Evolutionary conservation across 2,888 invertebrate species (phyloP), one percentile per base, ranked within the genome.

Genomic region (Cartodere bifasciata): DNA sequence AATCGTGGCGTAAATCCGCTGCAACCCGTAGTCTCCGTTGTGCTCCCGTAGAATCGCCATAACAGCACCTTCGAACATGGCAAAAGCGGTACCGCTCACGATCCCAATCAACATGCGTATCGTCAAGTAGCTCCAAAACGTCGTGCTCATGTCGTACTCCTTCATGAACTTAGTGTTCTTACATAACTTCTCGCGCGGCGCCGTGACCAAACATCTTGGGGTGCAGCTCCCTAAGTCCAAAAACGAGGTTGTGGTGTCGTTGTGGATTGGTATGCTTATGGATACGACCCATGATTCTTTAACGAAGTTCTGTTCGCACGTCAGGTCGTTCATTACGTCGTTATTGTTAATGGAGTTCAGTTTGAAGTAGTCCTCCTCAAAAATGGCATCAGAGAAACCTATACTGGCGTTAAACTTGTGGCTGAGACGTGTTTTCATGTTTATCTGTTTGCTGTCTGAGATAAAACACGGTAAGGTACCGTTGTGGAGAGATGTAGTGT

Each of bases 1-100:
- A 37, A 82, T 67, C 36, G 75, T 76, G 20, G 79, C 81, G 50
- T 79, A 82, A 33, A 81, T 72, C 34, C 79, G 63, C 58, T 82
- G 82, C 38, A 82, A 58, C 0, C 82, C 83, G 46, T 82, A 82
- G 59, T 82, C 82, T 1, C 80, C 82, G 42, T 74, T 70, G 47
- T 80, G 77, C 45, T 81, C 78, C 34, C 79, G 61, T 34, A 82
- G 60, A 44, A 82, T 77, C 4, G 81, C 76, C 35, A 83, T 77
- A 2, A 79, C 80, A 1, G 82, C 83, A 2, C 81, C 79, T 56
- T 82, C 81, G 50, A 82, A 82, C 77, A 83, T 80, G 14, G 80
- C 79, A 51, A 78, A 80, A 1, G 77, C 72, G 2, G 81, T 81
- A 0, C 81, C 79, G 22, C 78, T 69, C 35, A 80, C 75, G 35